A percentile compares a stretch with the other conserved stretches of the same genome.
Evolutionary conservation across 2,888 invertebrate genomes (phyloP).

Genomic region (Troilus luridus): DNA sequence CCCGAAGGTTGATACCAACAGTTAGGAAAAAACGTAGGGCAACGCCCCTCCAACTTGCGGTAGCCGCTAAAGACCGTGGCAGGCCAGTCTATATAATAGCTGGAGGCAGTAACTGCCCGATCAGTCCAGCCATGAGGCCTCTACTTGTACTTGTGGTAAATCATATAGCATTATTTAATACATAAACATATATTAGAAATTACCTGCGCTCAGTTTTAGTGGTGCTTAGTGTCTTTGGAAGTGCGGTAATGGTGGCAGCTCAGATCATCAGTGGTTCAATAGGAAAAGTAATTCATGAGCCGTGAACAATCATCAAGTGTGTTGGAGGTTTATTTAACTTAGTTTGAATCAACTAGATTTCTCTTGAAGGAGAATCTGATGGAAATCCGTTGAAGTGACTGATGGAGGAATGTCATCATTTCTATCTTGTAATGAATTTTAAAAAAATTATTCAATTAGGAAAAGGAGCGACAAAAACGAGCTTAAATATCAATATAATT

Average conservation of each 20-base stretch:
- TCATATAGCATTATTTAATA: conserved; percentile 23
- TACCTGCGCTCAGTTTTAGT: neutral
- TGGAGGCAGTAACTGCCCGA: neutral
- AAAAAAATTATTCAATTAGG: neutral
- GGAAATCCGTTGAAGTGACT: neutral
- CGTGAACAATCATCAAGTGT: neutral
- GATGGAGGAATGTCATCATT: neutral
- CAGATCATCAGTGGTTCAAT: neutral
- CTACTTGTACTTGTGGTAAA: conserved; percentile 37
- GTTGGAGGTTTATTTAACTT: neutral
- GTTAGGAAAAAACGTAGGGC: conserved; percentile 43
- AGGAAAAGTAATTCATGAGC: neutral
- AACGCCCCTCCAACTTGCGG: conserved; percentile 46
- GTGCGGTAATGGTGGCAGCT: conserved; percentile 22
- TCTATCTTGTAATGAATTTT: neutral
- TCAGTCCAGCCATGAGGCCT: conserved; percentile 39
- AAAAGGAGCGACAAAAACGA: neutral
- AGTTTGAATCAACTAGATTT: neutral
- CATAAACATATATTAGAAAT: conserved; percentile 14
- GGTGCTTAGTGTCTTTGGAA: neutral
- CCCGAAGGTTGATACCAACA: conserved; percentile 42
- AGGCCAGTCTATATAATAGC: conserved; percentile 40
- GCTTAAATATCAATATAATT: neutral
- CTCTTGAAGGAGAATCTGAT: neutral
- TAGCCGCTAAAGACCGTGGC: conserved; percentile 44